A percentile compares a stretch with the other conserved stretches of the same genome.
phyloP scores from a whole-genome alignment of 2,797 vertebrate species.

The Sebastes hubbsi region DNA sequence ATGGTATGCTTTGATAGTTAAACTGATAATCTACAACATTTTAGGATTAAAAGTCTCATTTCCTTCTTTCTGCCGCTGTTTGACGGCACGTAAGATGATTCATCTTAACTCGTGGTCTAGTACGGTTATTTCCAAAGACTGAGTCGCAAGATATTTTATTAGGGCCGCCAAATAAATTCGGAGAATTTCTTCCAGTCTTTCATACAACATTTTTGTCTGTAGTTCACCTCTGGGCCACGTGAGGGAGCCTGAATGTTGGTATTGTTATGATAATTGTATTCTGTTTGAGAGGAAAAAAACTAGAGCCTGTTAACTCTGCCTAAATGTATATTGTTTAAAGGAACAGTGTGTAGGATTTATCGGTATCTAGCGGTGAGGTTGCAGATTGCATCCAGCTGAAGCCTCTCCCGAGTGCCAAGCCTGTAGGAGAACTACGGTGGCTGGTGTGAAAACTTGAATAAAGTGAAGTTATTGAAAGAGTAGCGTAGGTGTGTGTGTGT shows the following conservation, averaged over 20 bases:
- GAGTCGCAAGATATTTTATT: too few relatives aligned
- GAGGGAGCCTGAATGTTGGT: not conserved
- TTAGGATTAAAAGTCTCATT: conserved; percentile 21
- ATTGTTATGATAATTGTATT: not conserved
- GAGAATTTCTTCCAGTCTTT: not conserved
- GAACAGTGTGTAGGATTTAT: too few relatives aligned
- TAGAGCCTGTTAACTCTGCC: not conserved
- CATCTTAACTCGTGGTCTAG: not conserved
- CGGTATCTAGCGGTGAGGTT: too few relatives aligned
- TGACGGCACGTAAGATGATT: not conserved
- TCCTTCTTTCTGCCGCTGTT: not conserved
- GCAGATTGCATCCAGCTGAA: too few relatives aligned
- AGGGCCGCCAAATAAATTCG: not conserved
- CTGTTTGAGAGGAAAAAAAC: not conserved
- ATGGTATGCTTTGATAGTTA: conserved; percentile 8
- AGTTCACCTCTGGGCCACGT: not conserved
- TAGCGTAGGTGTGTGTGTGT: too few relatives aligned
- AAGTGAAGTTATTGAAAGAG: too few relatives aligned
- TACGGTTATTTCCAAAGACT: not conserved
- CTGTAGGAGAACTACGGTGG: too few relatives aligned
- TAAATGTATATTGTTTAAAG: not conserved
- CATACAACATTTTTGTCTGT: not conserved
- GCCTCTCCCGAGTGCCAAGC: too few relatives aligned
- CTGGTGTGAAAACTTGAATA: too few relatives aligned
- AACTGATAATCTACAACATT: conserved; percentile 10